Conservation (phyloP, 1,140 invertebrate species). For the Laupala kohalensis region DNA sequence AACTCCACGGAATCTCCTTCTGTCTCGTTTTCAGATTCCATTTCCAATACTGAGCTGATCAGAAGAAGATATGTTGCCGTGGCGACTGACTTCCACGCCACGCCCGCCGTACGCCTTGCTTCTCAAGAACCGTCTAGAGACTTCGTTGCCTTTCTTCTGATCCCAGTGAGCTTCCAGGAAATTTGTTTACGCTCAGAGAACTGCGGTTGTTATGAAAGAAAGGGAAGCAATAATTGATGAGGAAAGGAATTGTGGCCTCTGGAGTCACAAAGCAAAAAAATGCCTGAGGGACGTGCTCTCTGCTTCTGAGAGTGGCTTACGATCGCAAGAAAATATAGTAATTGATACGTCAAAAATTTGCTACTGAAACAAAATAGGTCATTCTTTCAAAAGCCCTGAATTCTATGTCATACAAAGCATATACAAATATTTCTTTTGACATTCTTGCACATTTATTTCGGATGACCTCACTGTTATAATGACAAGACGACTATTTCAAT, state of each 20-base stretch:
- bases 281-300: background rate
- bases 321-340: too few relatives aligned
- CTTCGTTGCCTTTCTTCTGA: background rate
- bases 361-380: too few relatives aligned
- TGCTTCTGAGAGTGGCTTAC: background rate
- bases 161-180: background rate
- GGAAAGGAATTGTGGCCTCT: background rate
- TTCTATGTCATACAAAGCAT: too few relatives aligned
- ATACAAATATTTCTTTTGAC: too few relatives aligned
- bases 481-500: too few relatives aligned
- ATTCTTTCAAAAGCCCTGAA: too few relatives aligned
- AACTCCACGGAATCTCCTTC: background rate
- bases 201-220: background rate
- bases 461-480: too few relatives aligned
- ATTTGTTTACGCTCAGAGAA: background rate
- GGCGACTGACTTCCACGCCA: too few relatives aligned
- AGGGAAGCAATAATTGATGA: background rate
- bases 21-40: background rate
- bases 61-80: background rate
- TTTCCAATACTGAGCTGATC: background rate
- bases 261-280: background rate
- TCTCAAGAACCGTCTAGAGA: too few relatives aligned
- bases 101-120: too few relatives aligned
- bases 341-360: too few relatives aligned
- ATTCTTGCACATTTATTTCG: too few relatives aligned